A percentile compares a stretch with the other conserved stretches of the same genome.
phyloP scores from a whole-genome alignment of 2,797 vertebrate species.

The Cirrhinus molitorella region DNA sequence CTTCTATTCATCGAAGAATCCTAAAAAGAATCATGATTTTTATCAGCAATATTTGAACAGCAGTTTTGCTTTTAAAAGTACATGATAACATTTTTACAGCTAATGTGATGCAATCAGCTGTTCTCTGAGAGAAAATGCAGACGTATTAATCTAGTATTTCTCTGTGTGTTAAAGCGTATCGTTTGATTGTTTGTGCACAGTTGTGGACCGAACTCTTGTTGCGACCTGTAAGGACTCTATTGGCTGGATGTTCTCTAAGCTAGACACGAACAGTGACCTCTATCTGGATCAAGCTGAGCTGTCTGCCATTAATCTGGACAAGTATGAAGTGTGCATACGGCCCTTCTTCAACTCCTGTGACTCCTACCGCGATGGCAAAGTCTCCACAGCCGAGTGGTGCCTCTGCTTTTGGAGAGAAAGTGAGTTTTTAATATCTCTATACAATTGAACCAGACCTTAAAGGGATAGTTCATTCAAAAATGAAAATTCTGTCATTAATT shows the following conservation, averaged over 20 bases:
- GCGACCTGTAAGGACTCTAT: conserved; percentile 98
- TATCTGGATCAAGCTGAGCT: conserved; percentile 93
- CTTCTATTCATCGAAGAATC: no score
- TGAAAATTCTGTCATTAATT: no score
- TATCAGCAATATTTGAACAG: neutral
- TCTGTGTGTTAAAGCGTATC: neutral
- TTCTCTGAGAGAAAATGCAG: neutral
- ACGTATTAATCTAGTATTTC: neutral
- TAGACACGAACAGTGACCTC: conserved; percentile 93
- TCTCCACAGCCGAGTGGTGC: conserved; percentile 96
- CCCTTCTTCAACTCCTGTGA: conserved; percentile 99
- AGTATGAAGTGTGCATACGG: conserved; percentile 96
- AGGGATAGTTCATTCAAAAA: no score
- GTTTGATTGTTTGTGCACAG: conserved; percentile 71
- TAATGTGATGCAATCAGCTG: neutral
- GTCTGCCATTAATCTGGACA: conserved; percentile 96
- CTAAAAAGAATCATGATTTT: neutral
- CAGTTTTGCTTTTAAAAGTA: neutral
- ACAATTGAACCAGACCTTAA: neutral
- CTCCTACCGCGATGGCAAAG: conserved; percentile 91
- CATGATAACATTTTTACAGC: neutral
- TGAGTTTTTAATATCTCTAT: conserved; percentile 75
- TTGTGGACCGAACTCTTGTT: conserved; percentile 90
- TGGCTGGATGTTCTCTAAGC: conserved; percentile 97
- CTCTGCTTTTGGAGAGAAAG: conserved; percentile 99